Evolutionary conservation across 2,888 invertebrate species (phyloP), one percentile per base, ranked within the genome.

Genomic region (Caenorhabditis sp.): DNA sequence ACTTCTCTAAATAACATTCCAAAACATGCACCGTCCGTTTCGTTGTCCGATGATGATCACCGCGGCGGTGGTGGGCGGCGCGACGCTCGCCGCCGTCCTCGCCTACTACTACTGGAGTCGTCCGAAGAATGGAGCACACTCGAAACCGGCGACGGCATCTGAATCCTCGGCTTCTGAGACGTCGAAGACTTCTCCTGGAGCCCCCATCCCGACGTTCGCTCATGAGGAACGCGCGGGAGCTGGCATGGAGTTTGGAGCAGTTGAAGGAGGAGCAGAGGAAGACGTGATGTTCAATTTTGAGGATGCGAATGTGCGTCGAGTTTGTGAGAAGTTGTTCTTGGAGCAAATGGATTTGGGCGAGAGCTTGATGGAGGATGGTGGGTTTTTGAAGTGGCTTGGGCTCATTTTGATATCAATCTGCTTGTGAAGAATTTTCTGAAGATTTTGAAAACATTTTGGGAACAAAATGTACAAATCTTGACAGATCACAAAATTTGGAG

Each of bases 261-360:
- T n/a, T n/a, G n/a, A n/a, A n/a, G n/a, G n/a, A n/a, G 24, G 44
- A 64, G 8, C 26, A 44, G 22, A 12, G 44, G 19, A n/a, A 59
- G 31, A 24, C 49, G 64, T 12, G 22, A 26, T 24, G 16, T 82
- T 82, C 74, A 70, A 56, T 44, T 54, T 77, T 10, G 38, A 54
- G 14, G 82, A 82, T 49, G 74, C 74, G 16, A 26, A 69, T n/a
- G 74, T 82, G 0, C 56, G 75, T 19, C 19, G 24, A 6, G 69
- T 70, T 1, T 82, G 77, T 49, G 69, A 82, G 49, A 73, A 63
- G 26, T 35, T 82, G 19, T 82, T 82, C 63, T 8, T 41, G n/a
- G 69, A 79, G 58, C 61, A 82, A 26, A 74, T 82, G 74, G 64
- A 76, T 54, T 26, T 82, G 44, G 82, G 77, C 16, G 82, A 82